Percentiles rank a stretch among this genome's conserved stretches.
Evolutionary conservation across 1,140 invertebrate species (phyloP).

Genomic region (Saccostrea cuccullata): DNA sequence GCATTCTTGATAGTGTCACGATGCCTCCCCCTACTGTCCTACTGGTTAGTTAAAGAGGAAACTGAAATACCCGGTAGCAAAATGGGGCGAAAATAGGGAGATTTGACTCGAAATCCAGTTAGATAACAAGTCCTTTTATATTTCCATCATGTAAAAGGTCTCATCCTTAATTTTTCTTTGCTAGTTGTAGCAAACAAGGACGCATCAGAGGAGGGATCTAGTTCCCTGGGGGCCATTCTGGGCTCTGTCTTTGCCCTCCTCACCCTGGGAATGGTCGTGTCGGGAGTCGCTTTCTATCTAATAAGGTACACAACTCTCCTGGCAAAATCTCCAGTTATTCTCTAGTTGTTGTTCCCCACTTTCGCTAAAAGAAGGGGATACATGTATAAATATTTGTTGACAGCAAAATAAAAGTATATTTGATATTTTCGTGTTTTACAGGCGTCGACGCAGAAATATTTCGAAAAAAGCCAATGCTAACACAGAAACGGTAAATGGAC

Average conservation of each 20-base stretch:
- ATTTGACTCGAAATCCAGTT: no score
- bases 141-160: no score
- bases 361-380: no score
- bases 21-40: no score
- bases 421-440: not conserved
- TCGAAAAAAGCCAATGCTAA: not conserved
- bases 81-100: no score
- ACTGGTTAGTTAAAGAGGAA: no score
- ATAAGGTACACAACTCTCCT: not conserved
- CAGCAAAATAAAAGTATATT: not conserved
- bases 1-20: no score
- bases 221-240: not conserved
- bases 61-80: no score
- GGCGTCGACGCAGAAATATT: constrained; percentile 8
- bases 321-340: not conserved
- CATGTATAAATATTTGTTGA: not conserved
- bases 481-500: not conserved
- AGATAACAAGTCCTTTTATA: no score
- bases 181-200: not conserved
- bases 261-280: not conserved
- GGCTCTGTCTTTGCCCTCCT: not conserved
- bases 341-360: not conserved
- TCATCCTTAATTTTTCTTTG: not conserved
- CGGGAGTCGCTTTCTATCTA: not conserved
- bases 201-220: not conserved